Percentiles rank a stretch among this genome's conserved stretches.
Evolutionary conservation across 2,797 vertebrate genomes (phyloP).

Genomic region (Rhodeus uyekii): DNA sequence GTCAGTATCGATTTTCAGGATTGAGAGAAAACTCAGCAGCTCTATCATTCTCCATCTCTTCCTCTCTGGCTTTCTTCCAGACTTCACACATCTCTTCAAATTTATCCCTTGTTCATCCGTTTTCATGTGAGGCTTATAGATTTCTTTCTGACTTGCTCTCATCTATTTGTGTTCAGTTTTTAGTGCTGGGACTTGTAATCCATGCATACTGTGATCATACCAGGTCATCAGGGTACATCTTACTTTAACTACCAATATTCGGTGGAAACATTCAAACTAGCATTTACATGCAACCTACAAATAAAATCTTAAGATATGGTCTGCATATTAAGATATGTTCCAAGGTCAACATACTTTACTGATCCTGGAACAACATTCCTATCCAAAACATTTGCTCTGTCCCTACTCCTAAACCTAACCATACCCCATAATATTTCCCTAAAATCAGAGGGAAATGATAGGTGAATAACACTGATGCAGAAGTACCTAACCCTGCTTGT

Average conservation of each 20-base stretch:
- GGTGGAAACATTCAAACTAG: not conserved
- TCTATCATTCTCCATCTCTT: slow-evolving; percentile 64
- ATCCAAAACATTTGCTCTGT: too few relatives aligned
- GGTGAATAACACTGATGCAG: too few relatives aligned
- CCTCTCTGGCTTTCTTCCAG: slow-evolving; percentile 16
- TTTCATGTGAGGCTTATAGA: slow-evolving; percentile 6
- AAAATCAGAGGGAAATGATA: too few relatives aligned
- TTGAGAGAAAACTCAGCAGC: slow-evolving; percentile 64
- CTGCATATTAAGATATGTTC: too few relatives aligned
- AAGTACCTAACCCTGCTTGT: too few relatives aligned
- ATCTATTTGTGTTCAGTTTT: not conserved
- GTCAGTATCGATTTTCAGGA: slow-evolving; percentile 37
- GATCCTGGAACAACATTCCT: too few relatives aligned
- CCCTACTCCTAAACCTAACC: too few relatives aligned
- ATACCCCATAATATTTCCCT: too few relatives aligned
- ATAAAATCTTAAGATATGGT: not conserved
- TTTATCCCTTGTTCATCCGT: slow-evolving; percentile 56
- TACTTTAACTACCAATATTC: slow-evolving; percentile 4
- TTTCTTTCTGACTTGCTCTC: not conserved
- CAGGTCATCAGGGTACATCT: not conserved
- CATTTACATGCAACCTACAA: not conserved
- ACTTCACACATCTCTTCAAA: slow-evolving; percentile 1
- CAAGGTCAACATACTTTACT: too few relatives aligned
- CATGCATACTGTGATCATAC: not conserved
- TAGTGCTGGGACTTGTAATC: not conserved